phyloP scores from a whole-genome alignment of 2,113 vertebrate genomes.

The Camelus dromedarius region DNA sequence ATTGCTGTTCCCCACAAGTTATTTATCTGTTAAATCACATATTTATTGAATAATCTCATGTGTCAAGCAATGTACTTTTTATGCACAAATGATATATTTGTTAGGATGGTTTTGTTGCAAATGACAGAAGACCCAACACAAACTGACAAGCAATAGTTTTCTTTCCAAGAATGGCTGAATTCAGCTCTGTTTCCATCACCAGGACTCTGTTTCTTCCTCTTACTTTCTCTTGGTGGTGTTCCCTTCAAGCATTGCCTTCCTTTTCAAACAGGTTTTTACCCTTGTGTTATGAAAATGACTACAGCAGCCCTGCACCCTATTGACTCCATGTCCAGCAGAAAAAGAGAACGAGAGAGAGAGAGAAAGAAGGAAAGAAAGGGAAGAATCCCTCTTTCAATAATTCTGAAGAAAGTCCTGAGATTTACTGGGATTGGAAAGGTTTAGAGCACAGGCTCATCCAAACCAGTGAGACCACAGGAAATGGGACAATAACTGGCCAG shows the following conservation, averaged over 20 bases:
- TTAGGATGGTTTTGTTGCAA: constrained; percentile 1
- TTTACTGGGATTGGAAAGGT: background rate
- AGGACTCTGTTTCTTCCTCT: background rate
- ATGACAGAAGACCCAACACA: constrained; percentile 8
- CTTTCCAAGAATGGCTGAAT: background rate
- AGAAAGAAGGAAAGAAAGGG: no score
- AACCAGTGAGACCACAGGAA: background rate
- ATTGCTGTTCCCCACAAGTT: background rate
- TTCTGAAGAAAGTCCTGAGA: background rate
- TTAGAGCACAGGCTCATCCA: background rate
- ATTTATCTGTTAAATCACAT: background rate
- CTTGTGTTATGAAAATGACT: background rate
- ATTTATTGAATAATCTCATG: background rate
- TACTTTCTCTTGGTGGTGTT: background rate
- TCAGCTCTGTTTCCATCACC: background rate
- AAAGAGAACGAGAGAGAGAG: background rate
- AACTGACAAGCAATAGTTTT: background rate
- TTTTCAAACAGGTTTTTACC: constrained; percentile 1
- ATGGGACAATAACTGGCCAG: background rate
- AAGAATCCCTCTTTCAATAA: background rate
- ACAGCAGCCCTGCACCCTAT: background rate
- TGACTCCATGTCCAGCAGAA: background rate
- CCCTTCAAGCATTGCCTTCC: background rate
- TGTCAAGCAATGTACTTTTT: background rate
- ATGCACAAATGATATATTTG: background rate